Percentiles rank a stretch among this genome's conserved stretches.
phyloP scores from a whole-genome alignment of 2,113 vertebrate genomes.

The Rhinolophus sinicus region DNA sequence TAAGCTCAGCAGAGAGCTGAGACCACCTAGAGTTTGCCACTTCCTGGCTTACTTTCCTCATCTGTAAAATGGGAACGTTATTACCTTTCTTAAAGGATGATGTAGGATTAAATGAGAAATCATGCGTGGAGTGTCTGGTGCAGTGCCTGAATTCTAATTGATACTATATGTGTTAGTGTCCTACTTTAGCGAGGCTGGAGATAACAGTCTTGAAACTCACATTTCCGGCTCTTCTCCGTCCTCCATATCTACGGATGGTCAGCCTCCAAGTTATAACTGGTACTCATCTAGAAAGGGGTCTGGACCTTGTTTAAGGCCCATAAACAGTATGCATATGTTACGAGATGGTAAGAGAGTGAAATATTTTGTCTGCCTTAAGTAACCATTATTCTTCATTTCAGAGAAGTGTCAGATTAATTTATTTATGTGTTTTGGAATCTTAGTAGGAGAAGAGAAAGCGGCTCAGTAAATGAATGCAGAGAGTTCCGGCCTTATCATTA shows the following conservation, averaged over 20 bases:
- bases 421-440: conserved; percentile 45
- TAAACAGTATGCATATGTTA: background rate
- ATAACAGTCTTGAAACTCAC: background rate
- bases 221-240: background rate
- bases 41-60: background rate
- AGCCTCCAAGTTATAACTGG: background rate
- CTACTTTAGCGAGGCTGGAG: background rate
- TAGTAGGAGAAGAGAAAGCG: background rate
- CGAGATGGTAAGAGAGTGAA: background rate
- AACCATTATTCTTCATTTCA: background rate
- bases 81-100: background rate
- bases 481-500: background rate
- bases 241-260: background rate
- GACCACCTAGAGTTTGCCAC: background rate
- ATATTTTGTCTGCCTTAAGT: conserved; percentile 23
- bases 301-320: background rate
- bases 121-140: background rate
- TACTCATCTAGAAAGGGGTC: background rate
- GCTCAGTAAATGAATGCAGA: background rate
- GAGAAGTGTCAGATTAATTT: conserved; percentile 6
- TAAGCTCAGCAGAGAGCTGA: background rate
- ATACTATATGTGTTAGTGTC: background rate
- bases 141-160: background rate
- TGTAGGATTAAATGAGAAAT: background rate
- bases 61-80: background rate